phyloP scores from a whole-genome alignment of 1,140 invertebrate genomes.

The Wasmannia auropunctata region DNA sequence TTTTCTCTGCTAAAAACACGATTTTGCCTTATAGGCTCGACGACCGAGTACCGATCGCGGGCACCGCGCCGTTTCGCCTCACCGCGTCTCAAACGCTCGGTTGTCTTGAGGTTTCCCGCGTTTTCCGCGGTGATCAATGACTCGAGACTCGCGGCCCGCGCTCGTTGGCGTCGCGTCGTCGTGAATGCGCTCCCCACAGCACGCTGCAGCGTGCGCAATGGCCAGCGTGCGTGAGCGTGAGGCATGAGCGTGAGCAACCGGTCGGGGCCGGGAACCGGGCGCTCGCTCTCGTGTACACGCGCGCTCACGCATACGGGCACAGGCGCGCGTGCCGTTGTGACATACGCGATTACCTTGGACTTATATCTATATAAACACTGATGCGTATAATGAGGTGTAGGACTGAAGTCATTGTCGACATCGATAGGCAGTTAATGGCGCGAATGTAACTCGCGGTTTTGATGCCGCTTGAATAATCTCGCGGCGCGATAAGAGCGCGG shows the following conservation, averaged over 20 bases:
- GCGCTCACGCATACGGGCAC: constrained; percentile 43
- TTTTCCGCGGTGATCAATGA: constrained; percentile 79
- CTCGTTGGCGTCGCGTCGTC: constrained; percentile 22
- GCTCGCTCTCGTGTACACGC: constrained; percentile 10
- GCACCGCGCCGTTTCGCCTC: constrained; percentile 28
- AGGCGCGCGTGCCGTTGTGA: constrained; percentile 76
- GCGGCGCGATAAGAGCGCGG: constrained; percentile 23
- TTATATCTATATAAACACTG: constrained; percentile 74
- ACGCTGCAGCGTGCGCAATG: not conserved
- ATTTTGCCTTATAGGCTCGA: constrained; percentile 70
- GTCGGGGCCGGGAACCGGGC: not conserved
- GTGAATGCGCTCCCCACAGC: constrained; percentile 17
- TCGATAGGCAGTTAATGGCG: constrained; percentile 60
- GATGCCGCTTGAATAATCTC: constrained; percentile 52
- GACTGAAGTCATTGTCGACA: constrained; percentile 76
- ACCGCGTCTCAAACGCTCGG: not conserved
- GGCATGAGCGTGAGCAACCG: constrained; percentile 35
- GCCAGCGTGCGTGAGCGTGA: not conserved
- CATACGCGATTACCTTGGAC: constrained; percentile 84
- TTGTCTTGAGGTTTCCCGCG: constrained; percentile 69
- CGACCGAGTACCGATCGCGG: constrained; percentile 16
- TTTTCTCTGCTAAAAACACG: constrained; percentile 67
- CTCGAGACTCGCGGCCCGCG: constrained; percentile 66
- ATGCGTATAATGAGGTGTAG: constrained; percentile 62
- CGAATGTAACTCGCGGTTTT: constrained; percentile 56